Evolutionary conservation across 2,888 invertebrate species (phyloP), one percentile per base, ranked within the genome.

Genomic region (Macrostomum cliftonense): DNA sequence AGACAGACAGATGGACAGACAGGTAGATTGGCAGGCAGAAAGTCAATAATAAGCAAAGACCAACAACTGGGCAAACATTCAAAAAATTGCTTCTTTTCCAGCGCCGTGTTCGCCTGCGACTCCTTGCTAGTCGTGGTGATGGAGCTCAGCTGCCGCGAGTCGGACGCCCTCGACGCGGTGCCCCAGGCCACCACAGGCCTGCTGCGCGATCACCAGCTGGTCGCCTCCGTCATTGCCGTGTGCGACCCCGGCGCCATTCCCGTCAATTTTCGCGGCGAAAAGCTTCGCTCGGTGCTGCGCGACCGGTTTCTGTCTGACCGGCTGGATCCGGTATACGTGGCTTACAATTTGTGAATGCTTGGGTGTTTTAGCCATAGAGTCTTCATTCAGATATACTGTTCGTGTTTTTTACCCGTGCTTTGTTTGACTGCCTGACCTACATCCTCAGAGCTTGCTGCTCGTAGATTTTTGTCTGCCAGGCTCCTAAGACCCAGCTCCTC

Each of bases 91-190:
- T 28, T 4, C 28, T 7, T 44, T 58, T 61, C 19, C 75, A 95
- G 95, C 73, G 97, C 95, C 65, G 93, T 97, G 39, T 99, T 97
- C 74, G 95, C 95, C 40, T 99, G 97, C 97, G 95, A 95, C 55
- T 93, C 97, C 74, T 77, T 97, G 48, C 77, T 99, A 57, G 97
- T 99, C 46, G 93, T 95, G 37, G 95, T 95, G 14, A 95, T 91
- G 2, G 97, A 99, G 68, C 73, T 97, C 61, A 91, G 93, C 68
- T 95, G 95, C 49, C 84, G 83, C 68, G 97, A 97, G 74, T 86
- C 84, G 67, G 97, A 99, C 74, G 51, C 51, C 13, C 19, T 51
- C 51, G 97, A 97, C 73, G 77, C 99, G 55, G 93, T 97, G 47
- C 95, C 97, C 12, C 77, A 97, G 56, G 89, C 97, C 52, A 99